Conservation (phyloP, 2,113 vertebrate species). For the Eonycteris spelaea region DNA sequence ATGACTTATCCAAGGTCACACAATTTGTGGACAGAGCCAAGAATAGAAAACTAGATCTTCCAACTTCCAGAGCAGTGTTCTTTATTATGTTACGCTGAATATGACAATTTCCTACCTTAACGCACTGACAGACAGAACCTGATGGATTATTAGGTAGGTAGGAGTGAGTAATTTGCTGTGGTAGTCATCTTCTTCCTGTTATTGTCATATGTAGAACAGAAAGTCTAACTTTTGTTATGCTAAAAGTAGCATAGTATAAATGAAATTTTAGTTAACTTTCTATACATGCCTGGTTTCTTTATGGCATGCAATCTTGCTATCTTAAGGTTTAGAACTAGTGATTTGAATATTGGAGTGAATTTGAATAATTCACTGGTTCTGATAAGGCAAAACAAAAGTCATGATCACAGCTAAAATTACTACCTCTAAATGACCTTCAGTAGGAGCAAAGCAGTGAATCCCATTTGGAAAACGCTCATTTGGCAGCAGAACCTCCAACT, state of each 20-base stretch:
- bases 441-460: constrained; percentile 33
- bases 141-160: neutral
- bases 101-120: neutral
- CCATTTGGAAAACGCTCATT: constrained; percentile 48
- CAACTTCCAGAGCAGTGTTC: neutral
- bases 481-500: constrained; percentile 50
- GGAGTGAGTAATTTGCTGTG: neutral
- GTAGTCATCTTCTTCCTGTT: neutral
- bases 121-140: neutral
- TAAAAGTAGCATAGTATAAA: constrained; percentile 6
- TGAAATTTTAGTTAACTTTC: neutral
- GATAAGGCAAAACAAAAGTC: constrained; percentile 61
- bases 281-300: neutral
- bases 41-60: neutral
- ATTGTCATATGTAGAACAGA: neutral
- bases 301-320: neutral
- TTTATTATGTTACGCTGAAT: neutral
- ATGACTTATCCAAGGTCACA: constrained; percentile 9
- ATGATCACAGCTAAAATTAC: neutral
- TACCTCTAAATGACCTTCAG: constrained; percentile 40
- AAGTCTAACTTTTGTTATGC: neutral
- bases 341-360: neutral
- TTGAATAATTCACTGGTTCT: constrained; percentile 43
- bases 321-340: constrained; percentile 24
- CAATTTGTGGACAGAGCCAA: neutral